Conservation (phyloP, 2,888 invertebrate species). For the Tuta absoluta region DNA sequence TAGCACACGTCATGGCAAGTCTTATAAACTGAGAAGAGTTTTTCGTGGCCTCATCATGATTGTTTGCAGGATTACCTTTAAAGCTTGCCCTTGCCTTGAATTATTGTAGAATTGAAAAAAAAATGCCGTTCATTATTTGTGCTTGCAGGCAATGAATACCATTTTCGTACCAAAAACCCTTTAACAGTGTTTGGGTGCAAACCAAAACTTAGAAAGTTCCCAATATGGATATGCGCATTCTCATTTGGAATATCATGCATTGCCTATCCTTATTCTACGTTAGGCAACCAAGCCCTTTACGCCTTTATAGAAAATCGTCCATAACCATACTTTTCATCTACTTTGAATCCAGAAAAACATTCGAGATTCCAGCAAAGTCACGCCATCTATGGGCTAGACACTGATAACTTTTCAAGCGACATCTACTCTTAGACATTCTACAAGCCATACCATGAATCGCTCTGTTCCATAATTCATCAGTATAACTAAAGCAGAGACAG, state of each 20-base stretch:
- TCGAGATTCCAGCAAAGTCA: slow-evolving; percentile 7
- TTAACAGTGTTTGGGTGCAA: neutral
- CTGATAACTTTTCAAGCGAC: slow-evolving; percentile 11
- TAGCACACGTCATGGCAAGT: no score
- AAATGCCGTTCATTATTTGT: neutral
- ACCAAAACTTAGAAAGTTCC: slow-evolving; percentile 2
- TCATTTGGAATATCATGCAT: slow-evolving; percentile 14
- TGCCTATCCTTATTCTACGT: slow-evolving; percentile 2
- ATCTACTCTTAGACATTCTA: slow-evolving; percentile 40
- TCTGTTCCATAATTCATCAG: slow-evolving; percentile 74
- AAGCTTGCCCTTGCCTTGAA: no score
- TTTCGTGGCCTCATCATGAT: no score
- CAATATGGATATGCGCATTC: neutral
- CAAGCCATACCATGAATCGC: slow-evolving; percentile 66
- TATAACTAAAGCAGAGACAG: slow-evolving; percentile 64
- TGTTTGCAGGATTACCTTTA: no score
- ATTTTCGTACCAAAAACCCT: neutral
- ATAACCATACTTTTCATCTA: slow-evolving; percentile 32
- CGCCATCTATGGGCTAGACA: slow-evolving; percentile 19
- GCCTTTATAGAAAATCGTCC: neutral
- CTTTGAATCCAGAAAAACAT: slow-evolving; percentile 41
- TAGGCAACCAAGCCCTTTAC: slow-evolving; percentile 2
- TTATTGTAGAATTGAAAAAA: neutral
- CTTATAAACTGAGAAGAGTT: no score
- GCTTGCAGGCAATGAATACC: neutral